A percentile compares a stretch with the other conserved stretches of the same genome.
Evolutionary conservation across 37 sponge, comb jelly and placozoan species (phyloP).

Genomic region (Chondrosia reniformis): DNA sequence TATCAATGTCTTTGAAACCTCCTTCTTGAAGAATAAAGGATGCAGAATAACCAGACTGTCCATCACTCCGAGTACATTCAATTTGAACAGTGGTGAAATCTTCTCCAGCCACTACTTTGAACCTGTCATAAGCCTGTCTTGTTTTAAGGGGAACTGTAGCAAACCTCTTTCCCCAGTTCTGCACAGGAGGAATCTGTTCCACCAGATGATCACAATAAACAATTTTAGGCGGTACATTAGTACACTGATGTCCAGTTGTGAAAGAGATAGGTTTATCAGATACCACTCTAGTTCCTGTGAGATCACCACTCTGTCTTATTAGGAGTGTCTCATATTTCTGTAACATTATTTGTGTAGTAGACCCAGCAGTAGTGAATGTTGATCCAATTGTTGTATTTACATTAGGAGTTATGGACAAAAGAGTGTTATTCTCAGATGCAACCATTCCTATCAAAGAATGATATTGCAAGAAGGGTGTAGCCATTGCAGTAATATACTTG

Average conservation of each 20-base stretch:
- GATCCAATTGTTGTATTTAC: background rate
- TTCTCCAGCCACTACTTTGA: background rate
- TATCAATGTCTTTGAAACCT: background rate
- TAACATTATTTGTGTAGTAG: background rate
- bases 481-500: background rate
- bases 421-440: conserved; percentile 10
- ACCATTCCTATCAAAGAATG: conserved; percentile 17
- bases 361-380: background rate
- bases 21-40: background rate
- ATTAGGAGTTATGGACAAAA: background rate
- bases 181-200: conserved; percentile 49
- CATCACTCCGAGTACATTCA: background rate
- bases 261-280: conserved; percentile 14
- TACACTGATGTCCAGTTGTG: background rate
- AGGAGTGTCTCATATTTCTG: background rate
- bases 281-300: conserved; percentile 33
- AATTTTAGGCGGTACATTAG: background rate
- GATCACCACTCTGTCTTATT: background rate
- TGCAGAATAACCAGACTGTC: background rate
- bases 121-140: conserved; percentile 1
- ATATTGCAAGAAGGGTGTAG: conserved; percentile 22
- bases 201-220: conserved; percentile 50
- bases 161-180: conserved; percentile 26
- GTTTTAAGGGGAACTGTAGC: conserved; percentile 17
- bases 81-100: background rate